phyloP scores from a whole-genome alignment of 2,797 vertebrate species.

The Hylomyscus alleni region DNA sequence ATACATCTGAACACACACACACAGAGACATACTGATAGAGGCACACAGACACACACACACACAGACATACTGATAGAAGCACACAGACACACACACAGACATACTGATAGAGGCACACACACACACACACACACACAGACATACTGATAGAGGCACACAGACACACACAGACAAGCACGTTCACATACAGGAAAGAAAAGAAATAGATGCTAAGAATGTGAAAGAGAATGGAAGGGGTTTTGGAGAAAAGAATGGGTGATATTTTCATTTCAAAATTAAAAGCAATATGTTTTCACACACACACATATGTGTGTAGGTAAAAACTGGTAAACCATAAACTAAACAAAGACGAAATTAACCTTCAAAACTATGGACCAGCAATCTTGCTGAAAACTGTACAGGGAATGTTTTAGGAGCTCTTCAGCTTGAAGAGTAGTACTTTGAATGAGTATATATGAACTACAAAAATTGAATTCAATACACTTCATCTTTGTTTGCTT shows the following conservation, averaged over 20 bases:
- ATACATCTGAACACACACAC: no score
- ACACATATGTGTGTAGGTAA: background rate
- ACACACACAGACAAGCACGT: background rate
- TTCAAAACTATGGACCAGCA: background rate
- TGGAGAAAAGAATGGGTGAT: background rate
- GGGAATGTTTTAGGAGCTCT: background rate
- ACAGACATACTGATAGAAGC: background rate
- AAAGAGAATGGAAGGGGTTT: background rate
- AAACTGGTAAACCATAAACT: background rate
- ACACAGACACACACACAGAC: background rate
- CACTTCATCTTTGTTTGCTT: background rate
- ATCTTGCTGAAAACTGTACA: background rate
- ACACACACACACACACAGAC: background rate
- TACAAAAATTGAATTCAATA: background rate
- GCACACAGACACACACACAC: no score
- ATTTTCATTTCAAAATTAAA: background rate
- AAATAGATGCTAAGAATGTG: background rate
- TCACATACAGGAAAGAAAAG: background rate
- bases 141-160: background rate
- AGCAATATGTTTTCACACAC: background rate
- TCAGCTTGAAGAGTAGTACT: background rate
- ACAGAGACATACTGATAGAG: no score
- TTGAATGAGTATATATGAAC: constrained; percentile 6
- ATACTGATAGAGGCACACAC: background rate
- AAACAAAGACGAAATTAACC: background rate